phyloP scores from a whole-genome alignment of 1,140 invertebrate species.

The Geopemphigus sp. region DNA sequence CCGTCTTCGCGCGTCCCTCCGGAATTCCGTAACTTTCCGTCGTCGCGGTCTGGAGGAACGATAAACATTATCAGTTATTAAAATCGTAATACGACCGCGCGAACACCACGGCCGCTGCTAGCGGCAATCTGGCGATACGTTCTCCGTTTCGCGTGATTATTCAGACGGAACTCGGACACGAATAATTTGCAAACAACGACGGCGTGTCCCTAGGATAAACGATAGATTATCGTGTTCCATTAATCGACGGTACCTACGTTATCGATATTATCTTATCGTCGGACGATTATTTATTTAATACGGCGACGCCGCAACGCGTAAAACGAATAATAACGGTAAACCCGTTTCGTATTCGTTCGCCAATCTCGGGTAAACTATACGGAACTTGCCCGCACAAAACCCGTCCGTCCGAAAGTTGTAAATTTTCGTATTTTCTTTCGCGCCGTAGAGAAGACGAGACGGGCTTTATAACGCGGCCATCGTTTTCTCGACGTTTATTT shows the following conservation, averaged over 20 bases:
- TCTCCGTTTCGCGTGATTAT: not conserved
- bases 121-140: not conserved
- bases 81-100: not conserved
- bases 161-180: slow-evolving; percentile 6
- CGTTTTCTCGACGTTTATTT: too few species aligned
- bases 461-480: too few species aligned
- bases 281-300: not conserved
- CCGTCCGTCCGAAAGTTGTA: too few species aligned
- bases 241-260: too few species aligned
- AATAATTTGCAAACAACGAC: slow-evolving; percentile 29
- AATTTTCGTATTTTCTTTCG: too few species aligned
- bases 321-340: not conserved
- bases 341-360: not conserved
- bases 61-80: slow-evolving; percentile 45
- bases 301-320: not conserved
- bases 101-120: not conserved
- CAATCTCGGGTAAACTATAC: not conserved
- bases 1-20: too few species aligned
- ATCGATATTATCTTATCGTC: not conserved
- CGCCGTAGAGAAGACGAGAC: too few species aligned
- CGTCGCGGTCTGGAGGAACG: not conserved
- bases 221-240: slow-evolving; percentile 14
- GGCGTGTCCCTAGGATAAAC: not conserved
- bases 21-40: not conserved
- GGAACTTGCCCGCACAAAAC: not conserved